Percentiles rank a stretch among this genome's conserved stretches.
phyloP scores from a whole-genome alignment of 2,113 vertebrate genomes.

The Corythoichthys intestinalis region DNA sequence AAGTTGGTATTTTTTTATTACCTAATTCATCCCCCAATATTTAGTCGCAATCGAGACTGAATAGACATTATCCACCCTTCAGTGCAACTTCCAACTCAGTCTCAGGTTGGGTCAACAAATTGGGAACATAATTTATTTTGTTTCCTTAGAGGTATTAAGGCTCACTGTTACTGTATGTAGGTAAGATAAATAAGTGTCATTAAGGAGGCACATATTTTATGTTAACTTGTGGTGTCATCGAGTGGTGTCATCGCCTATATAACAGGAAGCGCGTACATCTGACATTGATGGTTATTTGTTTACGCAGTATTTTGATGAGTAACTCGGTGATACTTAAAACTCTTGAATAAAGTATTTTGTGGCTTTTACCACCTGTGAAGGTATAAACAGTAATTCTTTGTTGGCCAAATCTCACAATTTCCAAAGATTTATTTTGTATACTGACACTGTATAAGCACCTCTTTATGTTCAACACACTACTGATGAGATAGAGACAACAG shows the following conservation, averaged over 20 bases:
- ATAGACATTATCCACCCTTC: not conserved
- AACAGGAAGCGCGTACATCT: conserved; percentile 32
- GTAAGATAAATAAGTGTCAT: not conserved
- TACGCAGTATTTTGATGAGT: conserved; percentile 9
- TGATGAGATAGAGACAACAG: not conserved
- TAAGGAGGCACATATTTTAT: conserved; percentile 1
- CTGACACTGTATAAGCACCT: not conserved
- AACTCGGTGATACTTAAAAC: not conserved
- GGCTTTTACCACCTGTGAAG: not conserved
- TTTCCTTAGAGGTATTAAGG: not conserved
- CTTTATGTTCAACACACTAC: not conserved
- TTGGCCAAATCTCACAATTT: not conserved
- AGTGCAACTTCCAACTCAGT: conserved; percentile 37
- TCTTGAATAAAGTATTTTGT: not conserved
- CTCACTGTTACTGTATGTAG: not conserved
- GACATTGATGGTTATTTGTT: conserved; percentile 16
- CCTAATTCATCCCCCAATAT: not conserved
- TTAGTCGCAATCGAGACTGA: not conserved
- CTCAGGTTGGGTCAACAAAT: conserved; percentile 52
- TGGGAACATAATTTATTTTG: conserved; percentile 49
- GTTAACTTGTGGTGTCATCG: not conserved
- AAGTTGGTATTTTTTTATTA: not conserved
- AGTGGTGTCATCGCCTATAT: not conserved
- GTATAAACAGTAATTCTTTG: not conserved
- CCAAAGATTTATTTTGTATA: not conserved